phyloP scores from a whole-genome alignment of 2,113 vertebrate genomes.

The Pundamilia nyererei region DNA sequence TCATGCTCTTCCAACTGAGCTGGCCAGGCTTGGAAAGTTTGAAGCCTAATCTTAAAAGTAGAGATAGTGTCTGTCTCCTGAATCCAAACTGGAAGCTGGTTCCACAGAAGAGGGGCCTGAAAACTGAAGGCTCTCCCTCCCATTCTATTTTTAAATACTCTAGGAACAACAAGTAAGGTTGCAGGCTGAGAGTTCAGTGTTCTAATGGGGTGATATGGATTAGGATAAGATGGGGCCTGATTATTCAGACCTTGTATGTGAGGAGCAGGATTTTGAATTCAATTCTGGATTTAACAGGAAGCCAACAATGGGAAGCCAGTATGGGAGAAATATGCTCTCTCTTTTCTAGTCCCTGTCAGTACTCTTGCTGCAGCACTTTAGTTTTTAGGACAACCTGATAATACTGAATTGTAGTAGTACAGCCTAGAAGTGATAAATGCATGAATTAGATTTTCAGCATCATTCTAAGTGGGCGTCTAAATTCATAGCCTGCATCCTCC shows the following conservation, averaged over 20 bases:
- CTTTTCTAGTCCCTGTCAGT: not conserved
- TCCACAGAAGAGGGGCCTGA: fast-evolving
- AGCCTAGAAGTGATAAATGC: not conserved
- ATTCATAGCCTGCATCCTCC: not conserved
- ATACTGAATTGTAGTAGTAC: not conserved
- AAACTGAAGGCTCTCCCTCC: not conserved
- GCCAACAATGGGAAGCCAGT: not conserved
- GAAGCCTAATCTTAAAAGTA: not conserved
- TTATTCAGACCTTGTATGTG: not conserved
- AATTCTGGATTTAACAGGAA: not conserved
- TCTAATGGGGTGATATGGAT: not conserved
- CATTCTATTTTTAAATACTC: not conserved
- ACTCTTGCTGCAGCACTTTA: not conserved
- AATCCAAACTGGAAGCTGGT: not conserved
- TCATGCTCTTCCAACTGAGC: not conserved
- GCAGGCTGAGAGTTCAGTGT: not conserved
- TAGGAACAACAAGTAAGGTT: not conserved
- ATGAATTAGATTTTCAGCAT: not conserved
- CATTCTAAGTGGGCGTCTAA: not conserved
- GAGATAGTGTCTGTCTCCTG: not conserved
- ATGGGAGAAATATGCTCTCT: not conserved
- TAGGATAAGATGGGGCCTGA: not conserved
- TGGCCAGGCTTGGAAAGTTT: not conserved
- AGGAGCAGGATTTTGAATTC: not conserved
- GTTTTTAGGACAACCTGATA: not conserved